Evolutionary conservation across 2,113 vertebrate genomes (phyloP).

Genomic region (Candoia aspera): DNA sequence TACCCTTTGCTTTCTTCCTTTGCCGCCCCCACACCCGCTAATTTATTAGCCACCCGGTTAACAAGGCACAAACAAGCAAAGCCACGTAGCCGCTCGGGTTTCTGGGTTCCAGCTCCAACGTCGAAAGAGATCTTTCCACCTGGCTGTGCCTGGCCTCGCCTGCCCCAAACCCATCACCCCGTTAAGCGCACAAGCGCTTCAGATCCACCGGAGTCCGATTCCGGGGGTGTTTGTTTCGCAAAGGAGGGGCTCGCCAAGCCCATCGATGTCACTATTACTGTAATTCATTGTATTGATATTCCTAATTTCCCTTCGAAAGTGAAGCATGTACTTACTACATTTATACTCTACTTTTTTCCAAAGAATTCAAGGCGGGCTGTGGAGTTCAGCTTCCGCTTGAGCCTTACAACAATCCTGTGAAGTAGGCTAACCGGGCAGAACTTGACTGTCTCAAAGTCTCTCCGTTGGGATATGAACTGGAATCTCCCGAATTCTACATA

Average conservation of each 20-base stretch:
- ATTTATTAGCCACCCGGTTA: not conserved
- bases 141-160: not conserved
- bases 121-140: not conserved
- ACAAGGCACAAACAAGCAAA: not conserved
- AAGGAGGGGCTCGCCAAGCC: not conserved
- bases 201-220: not conserved
- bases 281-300: not conserved
- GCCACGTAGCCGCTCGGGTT: not conserved
- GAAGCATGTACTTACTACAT: not conserved
- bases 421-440: not conserved
- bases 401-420: not conserved
- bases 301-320: not conserved
- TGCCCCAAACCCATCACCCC: not conserved
- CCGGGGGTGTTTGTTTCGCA: not conserved
- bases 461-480: not conserved
- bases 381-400: not conserved
- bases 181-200: not conserved
- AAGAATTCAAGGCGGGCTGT: not conserved
- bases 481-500: not conserved
- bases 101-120: not conserved
- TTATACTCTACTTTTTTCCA: not conserved
- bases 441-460: not conserved
- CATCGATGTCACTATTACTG: not conserved
- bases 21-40: too few relatives aligned
- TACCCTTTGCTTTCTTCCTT: fast-evolving